Percentiles rank a stretch among this genome's conserved stretches.
Evolutionary conservation across 64 coral and sea anemone genomes (phyloP).

Genomic region (Hydrozoanthus tunicans): DNA sequence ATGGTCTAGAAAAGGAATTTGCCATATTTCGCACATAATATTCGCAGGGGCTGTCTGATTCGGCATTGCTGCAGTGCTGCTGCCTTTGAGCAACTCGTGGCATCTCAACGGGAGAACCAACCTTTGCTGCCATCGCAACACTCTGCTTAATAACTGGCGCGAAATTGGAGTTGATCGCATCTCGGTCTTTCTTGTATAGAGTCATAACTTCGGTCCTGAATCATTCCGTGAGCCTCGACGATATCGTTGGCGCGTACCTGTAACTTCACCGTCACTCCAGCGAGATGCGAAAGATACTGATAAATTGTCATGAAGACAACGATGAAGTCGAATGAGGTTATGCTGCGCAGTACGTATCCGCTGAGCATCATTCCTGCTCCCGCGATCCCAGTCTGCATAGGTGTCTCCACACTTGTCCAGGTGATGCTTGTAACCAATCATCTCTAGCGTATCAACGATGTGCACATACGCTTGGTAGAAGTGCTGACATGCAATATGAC

Average conservation of each 20-base stretch:
- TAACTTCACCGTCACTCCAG: constrained; percentile 42
- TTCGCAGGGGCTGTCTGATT: no score
- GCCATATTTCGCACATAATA: no score
- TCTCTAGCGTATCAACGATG: constrained; percentile 21
- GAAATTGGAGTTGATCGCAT: not conserved
- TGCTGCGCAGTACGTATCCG: constrained; percentile 5
- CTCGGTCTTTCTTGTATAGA: not conserved
- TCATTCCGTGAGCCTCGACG: constrained; percentile 24
- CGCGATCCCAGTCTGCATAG: constrained; percentile 40
- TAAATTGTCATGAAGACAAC: constrained; percentile 39
- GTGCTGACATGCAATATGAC: constrained; percentile 58
- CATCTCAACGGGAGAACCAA: constrained; percentile 32
- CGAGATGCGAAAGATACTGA: constrained; percentile 40
- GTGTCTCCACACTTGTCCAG: constrained; percentile 47
- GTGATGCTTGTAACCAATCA: not conserved
- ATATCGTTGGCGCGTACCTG: constrained; percentile 20
- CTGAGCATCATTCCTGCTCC: constrained; percentile 44
- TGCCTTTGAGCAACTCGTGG: no score
- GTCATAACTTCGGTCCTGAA: constrained; percentile 1
- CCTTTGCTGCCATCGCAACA: constrained; percentile 42
- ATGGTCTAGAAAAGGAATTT: not conserved
- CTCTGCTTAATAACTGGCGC: constrained; percentile 21
- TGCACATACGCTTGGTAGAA: constrained; percentile 43
- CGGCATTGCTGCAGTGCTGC: no score
- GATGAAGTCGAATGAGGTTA: constrained; percentile 57